These are phyloP conservation scores for Procavia capensis DNA, from an alignment of 2,113 vertebrate genomes.

Conservation along the genomic window DNA sequence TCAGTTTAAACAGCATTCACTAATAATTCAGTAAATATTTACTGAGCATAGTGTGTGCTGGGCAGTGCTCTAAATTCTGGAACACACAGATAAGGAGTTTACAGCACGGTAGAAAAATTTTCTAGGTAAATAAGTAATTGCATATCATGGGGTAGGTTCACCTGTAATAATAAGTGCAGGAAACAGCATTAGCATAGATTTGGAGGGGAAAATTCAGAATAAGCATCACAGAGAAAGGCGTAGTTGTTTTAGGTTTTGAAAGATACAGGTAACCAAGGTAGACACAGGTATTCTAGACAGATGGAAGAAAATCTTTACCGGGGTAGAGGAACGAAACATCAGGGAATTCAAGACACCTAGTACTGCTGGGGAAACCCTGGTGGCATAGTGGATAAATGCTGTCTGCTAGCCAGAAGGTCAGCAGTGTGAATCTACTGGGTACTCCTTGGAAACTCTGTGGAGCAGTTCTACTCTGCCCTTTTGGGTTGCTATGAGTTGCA, in stretches of 20 bases:
- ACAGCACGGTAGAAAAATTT: neutral
- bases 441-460: too few relatives aligned
- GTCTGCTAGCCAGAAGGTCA: too few relatives aligned
- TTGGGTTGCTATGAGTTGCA: too few relatives aligned
- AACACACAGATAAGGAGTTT: neutral
- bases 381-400: too few relatives aligned
- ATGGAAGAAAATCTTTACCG: neutral
- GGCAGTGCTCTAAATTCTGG: neutral
- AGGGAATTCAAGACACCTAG: neutral
- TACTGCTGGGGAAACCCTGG: too few relatives aligned
- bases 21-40: conserved; percentile 8
- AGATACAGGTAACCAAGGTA: neutral
- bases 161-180: neutral
- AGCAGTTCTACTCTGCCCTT: too few relatives aligned
- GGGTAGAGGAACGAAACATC: neutral
- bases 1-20: conserved; percentile 28
- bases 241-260: neutral
- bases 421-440: too few relatives aligned
- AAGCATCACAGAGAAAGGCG: neutral
- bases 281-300: neutral
- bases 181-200: neutral
- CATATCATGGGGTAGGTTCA: neutral
- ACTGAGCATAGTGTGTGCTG: neutral
- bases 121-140: neutral
- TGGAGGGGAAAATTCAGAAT: neutral